Evolutionary conservation across 2,797 vertebrate species (phyloP), one percentile per base, ranked within the genome.

Genomic region (Sardinella longiceps): DNA sequence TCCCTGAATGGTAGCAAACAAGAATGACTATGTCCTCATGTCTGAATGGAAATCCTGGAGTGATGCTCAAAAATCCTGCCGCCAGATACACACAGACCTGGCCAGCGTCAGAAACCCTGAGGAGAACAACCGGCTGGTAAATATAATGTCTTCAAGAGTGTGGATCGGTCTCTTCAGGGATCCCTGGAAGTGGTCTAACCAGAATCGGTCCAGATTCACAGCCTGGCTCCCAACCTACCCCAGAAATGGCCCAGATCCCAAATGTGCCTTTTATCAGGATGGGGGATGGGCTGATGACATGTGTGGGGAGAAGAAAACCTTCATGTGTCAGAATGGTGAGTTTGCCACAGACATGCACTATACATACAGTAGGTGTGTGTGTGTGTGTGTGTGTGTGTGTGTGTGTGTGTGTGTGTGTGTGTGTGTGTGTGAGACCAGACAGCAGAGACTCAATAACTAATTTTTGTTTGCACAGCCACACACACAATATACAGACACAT

Each of bases 141-240:
- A 0, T 6, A 43, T 83, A 81, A 11, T n/a, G n/a, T 3, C 83
- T 0, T 0, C 0, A 9, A 0, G 0, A 1, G 77, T 37, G 82
- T 92, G 91, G 92, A 90, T 90, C 3, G 88, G 90, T 51, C 86
- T 93, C 33, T 85, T n/a, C 80, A 87, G 83, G 48, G 85, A 85
- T 28, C 2, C 82, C 50, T 92, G 90, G 89, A 90, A 83, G 58
- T 91, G 87, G 90, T 51, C n/a, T 1, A 89, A 89, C 50, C 83
- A 86, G 43, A 46, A 48, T 0, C 39, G 2, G 11, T 83, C 28
- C 23, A 39, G 85, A 0, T 90, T 87, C 48, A 58, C 60, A 1
- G 14, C 25, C 87, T 91, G 92, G 90, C 1, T 3, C 0, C 0
- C 0, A 0, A 0, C 0, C 0, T 0, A 15, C 0, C 5, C 45